These are phyloP conservation scores for Cyprinodon brontotheroides DNA, from an alignment of 2,113 vertebrate genomes.

Conservation along the genomic window DNA sequence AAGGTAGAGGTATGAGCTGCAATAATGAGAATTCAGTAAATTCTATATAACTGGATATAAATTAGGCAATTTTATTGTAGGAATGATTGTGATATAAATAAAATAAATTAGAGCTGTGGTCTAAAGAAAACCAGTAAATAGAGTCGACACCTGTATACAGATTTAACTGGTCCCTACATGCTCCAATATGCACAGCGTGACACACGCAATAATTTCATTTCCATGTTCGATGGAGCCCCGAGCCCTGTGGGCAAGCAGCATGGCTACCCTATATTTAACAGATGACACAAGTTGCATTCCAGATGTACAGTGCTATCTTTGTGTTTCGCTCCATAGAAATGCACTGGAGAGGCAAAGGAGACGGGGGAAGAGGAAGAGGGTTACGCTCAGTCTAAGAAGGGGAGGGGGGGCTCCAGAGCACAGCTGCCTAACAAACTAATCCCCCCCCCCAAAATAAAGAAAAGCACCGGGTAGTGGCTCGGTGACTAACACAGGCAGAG, in stretches of 20 bases:
- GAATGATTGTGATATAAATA: background rate
- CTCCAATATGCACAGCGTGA: conserved; percentile 8
- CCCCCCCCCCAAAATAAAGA: conserved; percentile 49
- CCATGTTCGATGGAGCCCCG: conserved; percentile 73
- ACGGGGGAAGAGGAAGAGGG: conserved; percentile 39
- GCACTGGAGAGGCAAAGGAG: conserved; percentile 65
- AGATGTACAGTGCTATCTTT: conserved; percentile 84
- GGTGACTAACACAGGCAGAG: conserved; percentile 40
- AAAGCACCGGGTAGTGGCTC: conserved; percentile 51
- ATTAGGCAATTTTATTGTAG: background rate
- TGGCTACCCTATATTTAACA: conserved; percentile 77
- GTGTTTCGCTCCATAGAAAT: conserved; percentile 79
- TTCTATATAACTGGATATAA: background rate
- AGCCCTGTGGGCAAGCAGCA: conserved; percentile 58
- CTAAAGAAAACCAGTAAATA: conserved; percentile 16
- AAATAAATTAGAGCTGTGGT: background rate
- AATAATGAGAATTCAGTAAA: background rate
- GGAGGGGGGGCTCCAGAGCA: conserved; percentile 62
- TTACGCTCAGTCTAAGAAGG: conserved; percentile 38
- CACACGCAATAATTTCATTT: conserved; percentile 68
- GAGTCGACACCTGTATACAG: conserved; percentile 13
- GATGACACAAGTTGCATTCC: conserved; percentile 83
- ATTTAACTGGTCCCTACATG: conserved; percentile 36
- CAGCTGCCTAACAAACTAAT: conserved; percentile 81
- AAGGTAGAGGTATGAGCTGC: too few relatives aligned